These are phyloP conservation scores for Oligia strigilis DNA, from an alignment of 2,888 invertebrate genomes.

Conservation along the genomic window DNA sequence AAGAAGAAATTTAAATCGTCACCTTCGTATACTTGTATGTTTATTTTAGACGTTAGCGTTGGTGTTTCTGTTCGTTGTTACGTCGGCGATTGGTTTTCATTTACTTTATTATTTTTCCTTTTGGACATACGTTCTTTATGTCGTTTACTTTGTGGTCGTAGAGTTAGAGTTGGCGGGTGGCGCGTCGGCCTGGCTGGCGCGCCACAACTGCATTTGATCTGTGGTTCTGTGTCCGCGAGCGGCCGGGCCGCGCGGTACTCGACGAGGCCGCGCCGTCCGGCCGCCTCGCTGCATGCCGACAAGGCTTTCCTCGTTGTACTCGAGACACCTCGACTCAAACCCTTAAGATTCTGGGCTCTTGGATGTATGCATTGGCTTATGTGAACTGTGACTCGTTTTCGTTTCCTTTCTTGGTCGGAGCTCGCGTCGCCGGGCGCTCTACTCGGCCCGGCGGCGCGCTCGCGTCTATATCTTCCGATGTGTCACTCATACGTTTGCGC, in stretches of 20 bases:
- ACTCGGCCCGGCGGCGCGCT: conserved; percentile 82
- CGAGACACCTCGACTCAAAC: conserved; percentile 89
- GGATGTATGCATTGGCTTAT: conserved; percentile 91
- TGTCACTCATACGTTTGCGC: conserved; percentile 68
- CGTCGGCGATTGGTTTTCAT: conserved; percentile 88
- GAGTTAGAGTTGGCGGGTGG: conserved; percentile 88
- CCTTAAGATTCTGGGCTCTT: conserved; percentile 91
- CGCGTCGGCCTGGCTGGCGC: conserved; percentile 83
- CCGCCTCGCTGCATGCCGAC: conserved; percentile 89
- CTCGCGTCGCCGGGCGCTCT: conserved; percentile 80
- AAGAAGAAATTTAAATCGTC: conserved; percentile 90
- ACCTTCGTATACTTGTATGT: conserved; percentile 91
- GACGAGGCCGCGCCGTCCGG: conserved; percentile 77
- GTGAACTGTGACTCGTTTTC: conserved; percentile 91
- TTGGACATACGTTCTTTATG: conserved; percentile 82
- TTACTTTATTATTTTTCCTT: conserved; percentile 78
- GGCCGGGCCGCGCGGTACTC: conserved; percentile 73
- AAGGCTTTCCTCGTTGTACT: conserved; percentile 89
- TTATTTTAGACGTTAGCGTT: conserved; percentile 90
- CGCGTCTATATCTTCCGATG: conserved; percentile 88
- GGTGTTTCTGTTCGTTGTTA: conserved; percentile 88
- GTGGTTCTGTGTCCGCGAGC: conserved; percentile 89
- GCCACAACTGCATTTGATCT: conserved; percentile 90
- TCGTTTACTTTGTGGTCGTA: conserved; percentile 89
- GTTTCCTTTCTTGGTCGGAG: conserved; percentile 90